Evolutionary conservation across 2,888 invertebrate genomes (phyloP), one percentile per base, ranked within the genome.

Genomic region (Athalia cordata): DNA sequence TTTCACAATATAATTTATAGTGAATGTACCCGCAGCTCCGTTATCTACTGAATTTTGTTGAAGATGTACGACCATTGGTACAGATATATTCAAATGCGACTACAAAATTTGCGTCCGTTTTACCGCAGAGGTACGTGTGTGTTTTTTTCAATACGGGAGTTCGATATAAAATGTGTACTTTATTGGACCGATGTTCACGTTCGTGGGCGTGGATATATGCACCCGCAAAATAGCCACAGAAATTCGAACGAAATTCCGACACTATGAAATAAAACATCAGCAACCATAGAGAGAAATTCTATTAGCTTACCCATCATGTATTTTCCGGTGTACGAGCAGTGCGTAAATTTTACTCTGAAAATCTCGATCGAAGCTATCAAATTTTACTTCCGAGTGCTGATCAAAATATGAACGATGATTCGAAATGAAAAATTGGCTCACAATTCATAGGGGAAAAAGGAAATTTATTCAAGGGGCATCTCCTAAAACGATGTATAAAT

Each of bases 71-170:
- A 72, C 72, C 57, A 59, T 13, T 72, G 45, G 72, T 72, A 72
- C 72, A 72, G 59, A 72, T 72, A 59, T 72, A 72, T 72, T 72
- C 72, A 72, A 72, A 72, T 72, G 72, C 59, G n/a, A 72, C 72
- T 72, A 59, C 72, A 59, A 72, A 72, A 72, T 72, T 72, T 72
- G 57, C 72, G 72, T 57, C 43, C 43, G 72, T 72, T 57, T 59
- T 43, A 72, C 72, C 47, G 72, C 57, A 59, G 72, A 57, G 59
- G 52, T 72, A 72, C 72, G 72, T 59, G 72, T 29, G 45, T 7
- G 72, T 5, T 4, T 59, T 52, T 67, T 72, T 59, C 47, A 72
- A 45, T 72, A 72, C 72, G 15, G 57, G 45, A 29, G 47, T 72
- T 59, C 13, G 9, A 72, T n/a, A 72, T 59, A 72, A 72, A 72